Evolutionary conservation across 2,797 vertebrate species (phyloP).

Genomic region (Columba guinea): DNA sequence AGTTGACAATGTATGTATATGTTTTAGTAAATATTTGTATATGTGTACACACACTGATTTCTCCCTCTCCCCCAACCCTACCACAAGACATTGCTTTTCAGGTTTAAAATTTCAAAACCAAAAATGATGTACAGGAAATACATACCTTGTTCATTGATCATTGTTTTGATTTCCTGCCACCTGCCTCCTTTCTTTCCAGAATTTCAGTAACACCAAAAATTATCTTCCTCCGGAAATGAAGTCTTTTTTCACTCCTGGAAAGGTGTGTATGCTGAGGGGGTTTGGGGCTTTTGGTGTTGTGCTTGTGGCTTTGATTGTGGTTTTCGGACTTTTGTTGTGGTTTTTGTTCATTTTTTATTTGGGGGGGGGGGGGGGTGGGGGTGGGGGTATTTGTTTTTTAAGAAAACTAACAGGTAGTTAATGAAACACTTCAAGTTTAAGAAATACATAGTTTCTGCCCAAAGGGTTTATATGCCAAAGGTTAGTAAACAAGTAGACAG

Average conservation of each 20-base stretch:
- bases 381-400: not conserved
- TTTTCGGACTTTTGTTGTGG: no score
- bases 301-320: not conserved
- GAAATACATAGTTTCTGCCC: not conserved
- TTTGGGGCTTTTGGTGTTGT: not conserved
- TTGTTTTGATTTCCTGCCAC: not conserved
- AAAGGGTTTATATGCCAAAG: not conserved
- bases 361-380: no score
- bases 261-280: constrained; percentile 74
- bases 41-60: not conserved
- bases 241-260: constrained; percentile 95
- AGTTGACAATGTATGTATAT: not conserved
- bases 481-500: not conserved
- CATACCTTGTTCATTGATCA: not conserved
- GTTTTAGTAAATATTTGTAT: not conserved
- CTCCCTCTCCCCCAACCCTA: rapidly evolving
- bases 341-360: not conserved
- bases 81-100: not conserved
- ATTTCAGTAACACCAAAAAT: constrained; percentile 99
- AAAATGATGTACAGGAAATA: not conserved
- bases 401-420: not conserved
- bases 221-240: constrained; percentile 98
- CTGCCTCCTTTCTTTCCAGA: constrained; percentile 76
- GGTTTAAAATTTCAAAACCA: not conserved
- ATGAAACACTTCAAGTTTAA: not conserved